Evolutionary conservation across 2,113 vertebrate genomes (phyloP).

Genomic region (Carollia perspicillata): DNA sequence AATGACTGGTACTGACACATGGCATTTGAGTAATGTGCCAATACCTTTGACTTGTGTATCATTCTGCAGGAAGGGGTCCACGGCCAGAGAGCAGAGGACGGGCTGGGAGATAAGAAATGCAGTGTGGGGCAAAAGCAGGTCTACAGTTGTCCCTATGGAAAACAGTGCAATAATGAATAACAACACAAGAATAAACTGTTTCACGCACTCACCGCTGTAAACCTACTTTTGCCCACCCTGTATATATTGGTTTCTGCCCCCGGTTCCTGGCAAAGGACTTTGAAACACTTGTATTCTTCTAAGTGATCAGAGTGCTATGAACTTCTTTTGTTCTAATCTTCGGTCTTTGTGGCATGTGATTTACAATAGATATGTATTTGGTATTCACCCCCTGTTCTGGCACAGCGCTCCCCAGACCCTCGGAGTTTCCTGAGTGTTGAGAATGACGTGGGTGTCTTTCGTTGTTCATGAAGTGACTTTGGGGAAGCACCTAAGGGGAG

Average conservation of each 20-base stretch:
- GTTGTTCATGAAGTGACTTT: not conserved
- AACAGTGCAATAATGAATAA: not conserved
- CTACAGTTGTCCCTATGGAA: not conserved
- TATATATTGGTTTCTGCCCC: not conserved
- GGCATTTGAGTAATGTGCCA: not conserved
- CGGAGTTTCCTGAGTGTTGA: not conserved
- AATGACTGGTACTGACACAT: not conserved
- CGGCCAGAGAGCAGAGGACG: not conserved
- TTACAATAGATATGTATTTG: not conserved
- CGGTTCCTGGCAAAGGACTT: not conserved
- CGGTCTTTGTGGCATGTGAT: not conserved
- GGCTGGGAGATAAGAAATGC: not conserved
- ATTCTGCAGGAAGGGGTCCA: not conserved
- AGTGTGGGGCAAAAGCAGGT: not conserved
- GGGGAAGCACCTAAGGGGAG: not conserved
- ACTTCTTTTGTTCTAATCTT: not conserved
- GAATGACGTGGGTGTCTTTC: not conserved
- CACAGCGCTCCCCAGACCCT: not conserved
- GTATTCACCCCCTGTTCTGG: no score
- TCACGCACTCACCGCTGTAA: not conserved
- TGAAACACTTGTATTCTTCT: not conserved
- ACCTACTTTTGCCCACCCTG: not conserved
- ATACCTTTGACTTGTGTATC: no score
- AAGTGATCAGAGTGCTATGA: not conserved
- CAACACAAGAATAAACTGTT: not conserved